phyloP scores from a whole-genome alignment of 1,140 invertebrate genomes.

The Chironomus tepperi region DNA sequence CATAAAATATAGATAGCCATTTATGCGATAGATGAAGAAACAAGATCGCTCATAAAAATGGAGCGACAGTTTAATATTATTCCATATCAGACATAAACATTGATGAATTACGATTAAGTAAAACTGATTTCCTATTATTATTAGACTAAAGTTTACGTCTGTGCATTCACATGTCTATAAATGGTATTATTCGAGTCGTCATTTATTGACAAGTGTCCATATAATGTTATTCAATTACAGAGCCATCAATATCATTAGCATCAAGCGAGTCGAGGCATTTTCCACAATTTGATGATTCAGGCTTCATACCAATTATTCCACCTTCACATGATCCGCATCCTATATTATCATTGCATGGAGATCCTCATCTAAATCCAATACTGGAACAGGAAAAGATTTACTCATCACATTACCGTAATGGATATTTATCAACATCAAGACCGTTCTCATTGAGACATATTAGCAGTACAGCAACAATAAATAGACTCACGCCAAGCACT shows the following conservation, averaged over 20 bases:
- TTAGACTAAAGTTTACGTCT: background rate
- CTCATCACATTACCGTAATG: background rate
- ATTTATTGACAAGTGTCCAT: constrained; percentile 3
- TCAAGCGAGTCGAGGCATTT: background rate
- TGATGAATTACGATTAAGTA: too few relatives aligned
- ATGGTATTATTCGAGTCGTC: background rate
- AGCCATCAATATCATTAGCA: background rate
- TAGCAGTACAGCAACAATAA: background rate
- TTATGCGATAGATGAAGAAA: background rate
- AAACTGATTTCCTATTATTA: too few relatives aligned
- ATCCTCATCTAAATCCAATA: constrained; percentile 7
- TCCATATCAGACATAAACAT: background rate
- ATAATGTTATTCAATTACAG: background rate
- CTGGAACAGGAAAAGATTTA: background rate
- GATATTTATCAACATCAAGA: constrained; percentile 10
- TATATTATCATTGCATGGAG: background rate
- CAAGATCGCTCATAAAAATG: background rate
- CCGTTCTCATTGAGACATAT: background rate
- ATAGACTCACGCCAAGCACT: background rate
- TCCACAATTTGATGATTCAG: background rate
- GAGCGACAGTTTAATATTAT: background rate
- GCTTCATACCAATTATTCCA: background rate
- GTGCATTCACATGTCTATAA: background rate
- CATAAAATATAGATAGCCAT: too few relatives aligned
- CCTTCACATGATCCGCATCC: background rate